phyloP scores from a whole-genome alignment of 2,888 invertebrate species.

The Julus scanicus region DNA sequence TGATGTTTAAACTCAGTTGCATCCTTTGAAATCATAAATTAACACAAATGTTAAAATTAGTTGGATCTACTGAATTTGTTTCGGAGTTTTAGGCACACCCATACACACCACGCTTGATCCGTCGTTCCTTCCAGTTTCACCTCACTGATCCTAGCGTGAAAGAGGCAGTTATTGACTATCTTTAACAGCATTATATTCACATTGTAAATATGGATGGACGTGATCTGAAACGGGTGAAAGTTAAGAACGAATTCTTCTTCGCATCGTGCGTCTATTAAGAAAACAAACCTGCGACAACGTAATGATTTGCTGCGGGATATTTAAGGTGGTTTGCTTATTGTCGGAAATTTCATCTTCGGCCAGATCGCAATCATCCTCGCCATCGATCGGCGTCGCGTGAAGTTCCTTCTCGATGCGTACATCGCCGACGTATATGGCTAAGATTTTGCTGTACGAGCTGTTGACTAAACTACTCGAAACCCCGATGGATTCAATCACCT shows the following conservation, averaged over 20 bases:
- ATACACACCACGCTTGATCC: constrained; percentile 49
- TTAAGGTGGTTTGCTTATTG: not conserved
- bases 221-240: constrained; percentile 72
- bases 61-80: no score
- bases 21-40: constrained; percentile 8
- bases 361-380: not conserved
- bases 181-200: constrained; percentile 64
- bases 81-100: no score
- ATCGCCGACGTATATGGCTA: constrained; percentile 57
- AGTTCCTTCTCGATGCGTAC: constrained; percentile 55
- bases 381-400: not conserved
- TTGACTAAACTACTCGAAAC: constrained; percentile 88
- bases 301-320: constrained; percentile 51
- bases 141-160: constrained; percentile 78
- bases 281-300: constrained; percentile 53
- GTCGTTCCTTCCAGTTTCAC: constrained; percentile 71
- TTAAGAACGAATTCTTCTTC: not conserved
- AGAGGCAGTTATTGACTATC: constrained; percentile 71
- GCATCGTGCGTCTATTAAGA: not conserved
- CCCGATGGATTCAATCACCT: constrained; percentile 88
- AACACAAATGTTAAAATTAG: no score
- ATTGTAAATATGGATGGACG: constrained; percentile 85
- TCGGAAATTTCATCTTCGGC: not conserved
- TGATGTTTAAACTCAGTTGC: constrained; percentile 48
- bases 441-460: constrained; percentile 75